Percentiles rank a stretch among this genome's conserved stretches.
Evolutionary conservation across 1,140 invertebrate genomes (phyloP).

Genomic region (Nixonia krombeini): DNA sequence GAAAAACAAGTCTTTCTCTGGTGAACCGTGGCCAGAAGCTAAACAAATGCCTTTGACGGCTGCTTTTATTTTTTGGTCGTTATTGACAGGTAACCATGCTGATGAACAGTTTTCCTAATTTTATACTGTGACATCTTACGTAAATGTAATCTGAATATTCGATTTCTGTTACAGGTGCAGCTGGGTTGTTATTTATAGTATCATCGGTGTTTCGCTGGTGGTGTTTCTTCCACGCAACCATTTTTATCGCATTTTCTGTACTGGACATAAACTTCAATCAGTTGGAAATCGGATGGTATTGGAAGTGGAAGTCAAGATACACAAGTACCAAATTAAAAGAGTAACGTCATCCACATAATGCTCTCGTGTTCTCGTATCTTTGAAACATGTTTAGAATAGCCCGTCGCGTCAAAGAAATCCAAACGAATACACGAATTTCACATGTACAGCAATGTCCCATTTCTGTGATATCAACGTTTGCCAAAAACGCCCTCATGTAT

Average conservation of each 20-base stretch:
- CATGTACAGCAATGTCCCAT: conserved; percentile 31
- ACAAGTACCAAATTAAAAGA: conserved; percentile 25
- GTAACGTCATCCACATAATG: conserved; percentile 7
- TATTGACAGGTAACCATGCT: conserved; percentile 62
- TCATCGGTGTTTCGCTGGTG: conserved; percentile 70
- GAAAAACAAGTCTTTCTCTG: conserved; percentile 68
- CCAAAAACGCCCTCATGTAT: no score
- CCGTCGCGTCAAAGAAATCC: no score
- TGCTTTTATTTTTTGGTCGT: conserved; percentile 74
- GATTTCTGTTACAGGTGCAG: conserved; percentile 61
- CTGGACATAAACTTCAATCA: conserved; percentile 73
- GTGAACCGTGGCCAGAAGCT: conserved; percentile 53
- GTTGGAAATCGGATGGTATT: conserved; percentile 72
- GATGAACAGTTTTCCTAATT: background rate
- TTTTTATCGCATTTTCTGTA: conserved; percentile 71
- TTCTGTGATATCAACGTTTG: conserved; percentile 44
- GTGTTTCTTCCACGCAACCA: conserved; percentile 66
- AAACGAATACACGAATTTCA: conserved; percentile 17
- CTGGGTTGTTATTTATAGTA: conserved; percentile 65
- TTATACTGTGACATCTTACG: no score
- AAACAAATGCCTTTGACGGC: conserved; percentile 67
- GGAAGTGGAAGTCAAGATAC: conserved; percentile 54
- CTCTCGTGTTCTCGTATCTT: background rate
- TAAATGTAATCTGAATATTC: no score
- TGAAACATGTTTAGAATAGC: conserved; percentile 1